Conservation (phyloP, 92 coral and sea anemone genomes). For the Porites divaricata region DNA sequence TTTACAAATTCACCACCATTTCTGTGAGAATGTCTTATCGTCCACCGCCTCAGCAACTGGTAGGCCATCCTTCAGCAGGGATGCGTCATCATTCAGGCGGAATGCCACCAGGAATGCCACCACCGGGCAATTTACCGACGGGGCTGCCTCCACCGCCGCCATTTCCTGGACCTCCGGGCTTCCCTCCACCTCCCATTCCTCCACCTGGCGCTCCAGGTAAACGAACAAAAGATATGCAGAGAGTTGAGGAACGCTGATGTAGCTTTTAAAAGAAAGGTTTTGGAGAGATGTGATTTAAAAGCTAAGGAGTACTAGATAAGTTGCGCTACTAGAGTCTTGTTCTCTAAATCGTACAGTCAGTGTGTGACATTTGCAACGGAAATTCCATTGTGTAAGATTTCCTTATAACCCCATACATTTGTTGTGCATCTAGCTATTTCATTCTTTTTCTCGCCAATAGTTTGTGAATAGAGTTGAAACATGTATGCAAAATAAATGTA, state of each 20-base stretch:
- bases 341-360: too few relatives aligned
- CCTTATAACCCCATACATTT: too few relatives aligned
- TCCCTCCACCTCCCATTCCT: conserved; percentile 88
- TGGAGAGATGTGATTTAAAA: neutral
- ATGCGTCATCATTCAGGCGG: conserved; percentile 64
- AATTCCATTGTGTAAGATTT: too few relatives aligned
- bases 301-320: too few relatives aligned
- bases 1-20: neutral
- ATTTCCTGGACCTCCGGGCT: conserved; percentile 78
- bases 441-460: too few relatives aligned
- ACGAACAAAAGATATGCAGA: too few relatives aligned
- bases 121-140: conserved; percentile 70
- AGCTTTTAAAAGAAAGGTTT: neutral
- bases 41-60: conserved; percentile 79
- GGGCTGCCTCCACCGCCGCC: conserved; percentile 93
- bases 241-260: too few relatives aligned
- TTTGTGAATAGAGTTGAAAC: too few relatives aligned
- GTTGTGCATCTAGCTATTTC: too few relatives aligned
- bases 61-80: conserved; percentile 81
- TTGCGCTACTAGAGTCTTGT: too few relatives aligned
- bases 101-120: conserved; percentile 82
- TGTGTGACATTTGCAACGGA: too few relatives aligned
- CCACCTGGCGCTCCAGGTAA: conserved; percentile 66
- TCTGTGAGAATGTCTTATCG: conserved; percentile 77
- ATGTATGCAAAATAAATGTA: too few relatives aligned